phyloP scores from a whole-genome alignment of 1,140 invertebrate genomes.

The Procambarus virginalis region DNA sequence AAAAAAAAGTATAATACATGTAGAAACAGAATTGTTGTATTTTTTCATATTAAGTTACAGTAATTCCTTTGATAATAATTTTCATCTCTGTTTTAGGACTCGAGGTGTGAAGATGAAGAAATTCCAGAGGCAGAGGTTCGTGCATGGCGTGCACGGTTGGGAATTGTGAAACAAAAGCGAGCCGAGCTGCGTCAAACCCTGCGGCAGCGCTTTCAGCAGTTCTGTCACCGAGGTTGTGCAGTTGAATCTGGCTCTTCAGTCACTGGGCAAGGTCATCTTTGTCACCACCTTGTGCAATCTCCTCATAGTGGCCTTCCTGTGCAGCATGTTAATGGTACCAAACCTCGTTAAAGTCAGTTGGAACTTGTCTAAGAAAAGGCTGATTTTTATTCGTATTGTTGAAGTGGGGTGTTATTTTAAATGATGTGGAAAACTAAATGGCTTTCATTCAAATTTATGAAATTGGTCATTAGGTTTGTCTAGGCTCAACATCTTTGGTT shows the following conservation, averaged over 20 bases:
- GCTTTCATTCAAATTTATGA: neutral
- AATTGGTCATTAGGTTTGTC: conserved; percentile 8
- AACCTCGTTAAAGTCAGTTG: neutral
- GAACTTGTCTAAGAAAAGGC: conserved; percentile 6
- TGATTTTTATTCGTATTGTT: neutral
- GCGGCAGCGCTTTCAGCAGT: conserved; percentile 85
- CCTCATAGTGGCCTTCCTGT: conserved; percentile 29
- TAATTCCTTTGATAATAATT: neutral
- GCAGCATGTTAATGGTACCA: conserved; percentile 25
- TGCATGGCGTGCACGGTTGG: conserved; percentile 84
- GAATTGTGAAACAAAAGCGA: conserved; percentile 84
- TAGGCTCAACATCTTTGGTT: conserved; percentile 9
- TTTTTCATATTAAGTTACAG: too few species aligned
- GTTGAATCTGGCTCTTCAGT: conserved; percentile 22
- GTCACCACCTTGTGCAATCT: conserved; percentile 36
- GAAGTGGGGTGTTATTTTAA: neutral
- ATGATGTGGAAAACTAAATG: neutral
- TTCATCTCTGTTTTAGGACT: conserved; percentile 75
- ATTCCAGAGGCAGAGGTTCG: conserved; percentile 91
- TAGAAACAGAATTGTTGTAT: too few species aligned
- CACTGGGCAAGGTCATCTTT: conserved; percentile 10
- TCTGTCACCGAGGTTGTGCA: conserved; percentile 76
- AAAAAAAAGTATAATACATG: too few species aligned
- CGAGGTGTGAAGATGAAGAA: conserved; percentile 83
- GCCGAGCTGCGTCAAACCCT: conserved; percentile 87